phyloP scores from a whole-genome alignment of 2,797 vertebrate genomes.

The Semotilus atromaculatus region DNA sequence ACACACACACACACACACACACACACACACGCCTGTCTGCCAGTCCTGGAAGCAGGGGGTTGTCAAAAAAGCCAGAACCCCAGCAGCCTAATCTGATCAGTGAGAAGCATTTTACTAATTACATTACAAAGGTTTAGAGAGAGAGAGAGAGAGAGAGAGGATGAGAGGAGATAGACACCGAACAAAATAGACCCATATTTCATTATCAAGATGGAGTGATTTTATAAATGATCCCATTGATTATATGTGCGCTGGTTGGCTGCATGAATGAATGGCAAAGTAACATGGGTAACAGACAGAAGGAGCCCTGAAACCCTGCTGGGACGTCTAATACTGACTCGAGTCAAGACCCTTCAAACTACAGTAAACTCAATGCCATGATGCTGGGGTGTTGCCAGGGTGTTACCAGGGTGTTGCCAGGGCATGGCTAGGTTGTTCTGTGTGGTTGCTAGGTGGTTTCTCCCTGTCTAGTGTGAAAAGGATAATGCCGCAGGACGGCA shows the following conservation, averaged over 20 bases:
- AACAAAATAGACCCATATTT: background rate
- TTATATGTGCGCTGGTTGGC: slow-evolving; percentile 3
- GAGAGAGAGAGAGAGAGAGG: background rate
- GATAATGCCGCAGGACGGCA: background rate
- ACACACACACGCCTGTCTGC: slow-evolving; percentile 10
- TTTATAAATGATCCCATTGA: slow-evolving; percentile 19
- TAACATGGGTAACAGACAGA: background rate
- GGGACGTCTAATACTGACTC: background rate
- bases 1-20: slow-evolving; percentile 6
- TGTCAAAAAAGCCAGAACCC: slow-evolving; percentile 57
- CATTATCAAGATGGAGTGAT: slow-evolving; percentile 26
- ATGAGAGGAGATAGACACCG: background rate
- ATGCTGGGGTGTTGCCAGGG: background rate
- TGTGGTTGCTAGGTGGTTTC: background rate
- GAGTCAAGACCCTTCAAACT: background rate
- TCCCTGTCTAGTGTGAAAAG: background rate
- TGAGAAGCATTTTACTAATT: slow-evolving; percentile 68
- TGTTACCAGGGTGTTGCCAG: background rate
- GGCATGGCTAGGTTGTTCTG: background rate
- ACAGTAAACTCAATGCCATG: background rate
- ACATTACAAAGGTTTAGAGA: slow-evolving; percentile 60
- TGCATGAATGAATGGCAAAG: background rate
- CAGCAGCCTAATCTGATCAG: slow-evolving; percentile 73
- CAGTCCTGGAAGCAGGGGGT: slow-evolving; percentile 46
- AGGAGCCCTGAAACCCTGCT: background rate